Conservation (phyloP, 2,888 invertebrate genomes). For the Hedya salicella region DNA sequence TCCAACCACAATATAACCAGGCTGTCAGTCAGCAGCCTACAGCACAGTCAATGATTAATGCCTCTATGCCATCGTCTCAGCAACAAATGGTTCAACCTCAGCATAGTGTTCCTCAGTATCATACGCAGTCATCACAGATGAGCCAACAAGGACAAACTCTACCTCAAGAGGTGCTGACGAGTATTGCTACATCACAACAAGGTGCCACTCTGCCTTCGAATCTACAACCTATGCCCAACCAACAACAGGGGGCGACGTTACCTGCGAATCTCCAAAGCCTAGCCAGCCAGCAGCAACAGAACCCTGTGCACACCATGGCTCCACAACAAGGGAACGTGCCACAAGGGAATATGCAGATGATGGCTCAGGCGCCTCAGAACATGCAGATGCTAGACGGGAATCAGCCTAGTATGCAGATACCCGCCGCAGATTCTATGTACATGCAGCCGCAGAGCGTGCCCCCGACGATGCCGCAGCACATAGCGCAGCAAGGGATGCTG, state of each 20-base stretch:
- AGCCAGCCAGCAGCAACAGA: constrained; percentile 79
- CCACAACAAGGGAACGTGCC: constrained; percentile 84
- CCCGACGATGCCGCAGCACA: constrained; percentile 77
- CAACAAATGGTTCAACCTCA: constrained; percentile 81
- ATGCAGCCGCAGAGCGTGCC: constrained; percentile 78
- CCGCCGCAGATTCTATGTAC: constrained; percentile 81
- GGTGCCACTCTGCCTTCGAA: constrained; percentile 78
- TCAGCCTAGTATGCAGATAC: constrained; percentile 84
- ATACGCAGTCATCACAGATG: constrained; percentile 80
- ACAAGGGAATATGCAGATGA: constrained; percentile 85
- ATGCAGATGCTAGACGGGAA: constrained; percentile 84
- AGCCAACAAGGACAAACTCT: constrained; percentile 79
- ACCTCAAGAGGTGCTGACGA: constrained; percentile 80
- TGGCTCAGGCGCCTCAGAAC: constrained; percentile 81
- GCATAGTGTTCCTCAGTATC: constrained; percentile 81
- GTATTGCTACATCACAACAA: constrained; percentile 80
- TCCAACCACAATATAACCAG: constrained; percentile 83
- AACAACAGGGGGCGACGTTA: constrained; percentile 86
- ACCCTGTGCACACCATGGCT: constrained; percentile 73
- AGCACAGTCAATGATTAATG: constrained; percentile 77
- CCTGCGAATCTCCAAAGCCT: constrained; percentile 85
- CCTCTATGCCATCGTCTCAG: constrained; percentile 76
- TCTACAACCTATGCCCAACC: constrained; percentile 76
- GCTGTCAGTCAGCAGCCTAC: constrained; percentile 79
- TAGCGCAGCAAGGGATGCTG: constrained; percentile 78